These are phyloP conservation scores for Anthoscopus minutus DNA, from an alignment of 2,113 vertebrate species.

Conservation along the genomic window DNA sequence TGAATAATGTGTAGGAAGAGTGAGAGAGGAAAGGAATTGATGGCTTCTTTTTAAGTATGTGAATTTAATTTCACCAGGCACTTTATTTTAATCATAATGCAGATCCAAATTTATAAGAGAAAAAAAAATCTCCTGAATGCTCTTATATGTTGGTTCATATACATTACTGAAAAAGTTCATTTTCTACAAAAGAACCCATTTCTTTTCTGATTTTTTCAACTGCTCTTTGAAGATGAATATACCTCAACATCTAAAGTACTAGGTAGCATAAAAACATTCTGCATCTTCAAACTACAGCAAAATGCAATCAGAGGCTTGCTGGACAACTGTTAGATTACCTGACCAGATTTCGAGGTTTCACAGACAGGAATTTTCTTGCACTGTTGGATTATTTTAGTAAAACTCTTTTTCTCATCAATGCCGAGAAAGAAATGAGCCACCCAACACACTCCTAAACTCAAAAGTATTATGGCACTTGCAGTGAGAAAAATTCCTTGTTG, in stretches of 20 bases:
- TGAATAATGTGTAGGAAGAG: conserved; percentile 58
- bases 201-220: neutral
- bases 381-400: neutral
- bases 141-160: neutral
- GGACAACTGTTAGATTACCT: neutral
- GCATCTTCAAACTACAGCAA: neutral
- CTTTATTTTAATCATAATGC: neutral
- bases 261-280: neutral
- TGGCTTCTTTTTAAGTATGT: neutral
- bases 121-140: neutral
- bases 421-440: neutral
- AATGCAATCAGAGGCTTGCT: neutral
- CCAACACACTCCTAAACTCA: neutral
- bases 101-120: neutral
- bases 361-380: neutral
- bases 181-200: neutral
- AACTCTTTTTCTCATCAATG: neutral
- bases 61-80: conserved; percentile 28
- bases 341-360: neutral
- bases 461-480: neutral
- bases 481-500: neutral
- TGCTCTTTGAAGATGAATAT: neutral
- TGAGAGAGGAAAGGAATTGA: conserved; percentile 14
- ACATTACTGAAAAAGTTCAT: neutral
- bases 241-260: neutral